A percentile compares a stretch with the other conserved stretches of the same genome.
Evolutionary conservation across 2,797 vertebrate species (phyloP).

Genomic region (Gorsachius magnificus): DNA sequence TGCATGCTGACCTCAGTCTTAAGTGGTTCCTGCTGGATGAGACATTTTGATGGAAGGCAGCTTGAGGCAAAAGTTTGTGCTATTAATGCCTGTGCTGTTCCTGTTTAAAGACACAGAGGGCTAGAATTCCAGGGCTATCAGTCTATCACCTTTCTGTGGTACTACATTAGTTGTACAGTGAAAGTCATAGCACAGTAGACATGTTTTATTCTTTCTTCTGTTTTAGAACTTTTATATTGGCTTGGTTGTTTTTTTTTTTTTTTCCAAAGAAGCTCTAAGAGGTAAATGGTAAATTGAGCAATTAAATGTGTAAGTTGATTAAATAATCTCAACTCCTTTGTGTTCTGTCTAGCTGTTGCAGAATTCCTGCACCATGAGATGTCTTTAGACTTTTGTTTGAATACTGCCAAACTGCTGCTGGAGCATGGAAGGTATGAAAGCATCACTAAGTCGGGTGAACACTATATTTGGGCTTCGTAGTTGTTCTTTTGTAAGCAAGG

Average conservation of each 20-base stretch:
- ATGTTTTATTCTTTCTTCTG: not conserved
- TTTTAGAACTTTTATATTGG: not conserved
- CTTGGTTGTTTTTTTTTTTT: too few relatives aligned
- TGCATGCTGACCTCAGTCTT: not conserved
- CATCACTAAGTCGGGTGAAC: not conserved
- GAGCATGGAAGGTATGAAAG: conserved; percentile 83
- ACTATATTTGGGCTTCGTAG: not conserved
- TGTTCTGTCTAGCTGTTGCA: conserved; percentile 75
- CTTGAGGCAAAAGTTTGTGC: not conserved
- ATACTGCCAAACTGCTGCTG: conserved; percentile 83
- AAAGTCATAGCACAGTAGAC: not conserved
- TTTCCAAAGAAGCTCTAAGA: not conserved
- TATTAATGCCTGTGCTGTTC: not conserved
- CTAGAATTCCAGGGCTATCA: not conserved
- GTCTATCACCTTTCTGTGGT: not conserved
- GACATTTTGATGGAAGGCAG: not conserved
- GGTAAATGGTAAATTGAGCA: not conserved
- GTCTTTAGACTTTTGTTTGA: conserved; percentile 85
- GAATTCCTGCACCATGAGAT: conserved; percentile 80
- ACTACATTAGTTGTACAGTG: not conserved
- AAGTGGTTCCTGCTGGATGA: not conserved
- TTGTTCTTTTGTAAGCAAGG: not conserved
- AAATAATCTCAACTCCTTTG: conserved; percentile 9
- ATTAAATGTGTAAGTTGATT: not conserved
- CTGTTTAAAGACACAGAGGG: not conserved